Percentiles rank a stretch among this genome's conserved stretches.
Evolutionary conservation across 2,797 vertebrate species (phyloP).

Genomic region (Esox lucius): DNA sequence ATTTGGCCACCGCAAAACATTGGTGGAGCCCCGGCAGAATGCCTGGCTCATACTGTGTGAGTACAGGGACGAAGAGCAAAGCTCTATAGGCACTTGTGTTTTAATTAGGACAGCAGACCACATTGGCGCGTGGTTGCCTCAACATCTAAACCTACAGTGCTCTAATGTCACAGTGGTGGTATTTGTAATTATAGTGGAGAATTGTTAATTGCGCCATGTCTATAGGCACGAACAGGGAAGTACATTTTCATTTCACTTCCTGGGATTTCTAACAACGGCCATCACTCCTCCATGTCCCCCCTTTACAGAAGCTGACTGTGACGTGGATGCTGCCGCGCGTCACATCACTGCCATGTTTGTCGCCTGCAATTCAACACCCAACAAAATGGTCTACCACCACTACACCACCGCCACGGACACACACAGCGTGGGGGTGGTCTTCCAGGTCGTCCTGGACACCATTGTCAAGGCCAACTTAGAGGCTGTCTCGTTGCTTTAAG

Average conservation of each 20-base stretch:
- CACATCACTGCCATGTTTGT: slow-evolving; percentile 67
- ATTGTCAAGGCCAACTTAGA: slow-evolving; percentile 61
- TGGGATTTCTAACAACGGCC: neutral
- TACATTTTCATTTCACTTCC: neutral
- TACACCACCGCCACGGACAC: slow-evolving; percentile 73
- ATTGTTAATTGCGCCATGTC: neutral
- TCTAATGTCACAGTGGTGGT: neutral
- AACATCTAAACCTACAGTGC: no score
- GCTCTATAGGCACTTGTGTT: neutral
- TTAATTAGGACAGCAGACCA: neutral
- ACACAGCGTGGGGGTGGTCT: slow-evolving; percentile 49
- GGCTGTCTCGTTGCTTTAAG: slow-evolving; percentile 56
- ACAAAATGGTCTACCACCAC: slow-evolving; percentile 65
- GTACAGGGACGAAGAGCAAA: neutral
- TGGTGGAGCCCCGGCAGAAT: no score
- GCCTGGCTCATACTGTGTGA: neutral
- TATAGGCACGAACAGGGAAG: neutral
- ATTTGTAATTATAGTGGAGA: neutral
- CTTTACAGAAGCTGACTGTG: slow-evolving; percentile 61
- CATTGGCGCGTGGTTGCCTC: neutral
- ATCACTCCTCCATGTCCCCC: neutral
- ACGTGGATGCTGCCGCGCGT: slow-evolving; percentile 67
- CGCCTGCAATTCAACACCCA: slow-evolving; percentile 26
- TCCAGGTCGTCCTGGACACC: slow-evolving; percentile 63
- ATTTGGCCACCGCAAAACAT: neutral